Conservation (phyloP, 2,888 invertebrate genomes). For the Nymphalis urticae region DNA sequence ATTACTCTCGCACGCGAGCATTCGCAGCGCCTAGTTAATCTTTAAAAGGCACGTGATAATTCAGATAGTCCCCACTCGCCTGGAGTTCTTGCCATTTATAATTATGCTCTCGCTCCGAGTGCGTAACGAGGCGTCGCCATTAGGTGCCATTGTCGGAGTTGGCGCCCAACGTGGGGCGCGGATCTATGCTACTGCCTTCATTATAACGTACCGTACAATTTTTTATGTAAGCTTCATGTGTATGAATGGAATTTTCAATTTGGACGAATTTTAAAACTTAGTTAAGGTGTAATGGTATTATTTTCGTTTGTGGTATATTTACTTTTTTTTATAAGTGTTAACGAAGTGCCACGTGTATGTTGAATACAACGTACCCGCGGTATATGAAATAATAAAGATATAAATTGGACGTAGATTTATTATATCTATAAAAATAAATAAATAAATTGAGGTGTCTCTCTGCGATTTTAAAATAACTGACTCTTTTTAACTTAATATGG, state of each 20-base stretch:
- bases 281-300: conserved; percentile 4
- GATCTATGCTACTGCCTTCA: conserved; percentile 36
- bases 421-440: too few species aligned
- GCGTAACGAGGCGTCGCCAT: conserved; percentile 61
- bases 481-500: too few species aligned
- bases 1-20: conserved; percentile 25
- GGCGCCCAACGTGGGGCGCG: conserved; percentile 61
- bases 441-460: too few species aligned
- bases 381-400: not conserved
- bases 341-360: not conserved
- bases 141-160: conserved; percentile 63
- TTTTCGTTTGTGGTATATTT: not conserved
- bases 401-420: too few species aligned
- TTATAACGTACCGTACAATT: conserved; percentile 26
- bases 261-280: conserved; percentile 10
- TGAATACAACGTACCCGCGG: not conserved
- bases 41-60: conserved; percentile 40
- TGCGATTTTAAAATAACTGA: too few species aligned
- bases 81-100: conserved; percentile 35
- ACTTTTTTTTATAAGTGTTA: not conserved
- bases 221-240: conserved; percentile 10
- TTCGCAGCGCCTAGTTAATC: conserved; percentile 37
- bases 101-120: conserved; percentile 38
- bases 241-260: conserved; percentile 13
- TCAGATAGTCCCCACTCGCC: conserved; percentile 36